Conservation (phyloP, 2,888 invertebrate genomes). For the Kuschelorhynchus macadamiae region DNA sequence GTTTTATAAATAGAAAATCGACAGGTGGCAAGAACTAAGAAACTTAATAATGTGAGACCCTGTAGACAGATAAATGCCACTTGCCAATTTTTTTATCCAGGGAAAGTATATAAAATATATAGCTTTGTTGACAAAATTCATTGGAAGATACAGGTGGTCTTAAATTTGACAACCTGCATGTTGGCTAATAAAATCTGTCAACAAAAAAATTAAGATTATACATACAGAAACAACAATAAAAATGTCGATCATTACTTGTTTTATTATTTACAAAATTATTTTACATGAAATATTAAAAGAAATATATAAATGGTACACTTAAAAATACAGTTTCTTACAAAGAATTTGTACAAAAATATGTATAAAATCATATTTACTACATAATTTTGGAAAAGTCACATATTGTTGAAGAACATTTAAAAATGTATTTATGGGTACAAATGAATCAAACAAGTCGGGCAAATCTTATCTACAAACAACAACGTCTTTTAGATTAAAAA, state of each 20-base stretch:
- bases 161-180: too few relatives aligned
- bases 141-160: slow-evolving; percentile 2
- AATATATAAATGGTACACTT: slow-evolving; percentile 36
- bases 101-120: background rate
- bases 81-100: slow-evolving; percentile 57
- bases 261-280: slow-evolving; percentile 55
- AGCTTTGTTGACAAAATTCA: slow-evolving; percentile 21
- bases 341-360: slow-evolving; percentile 15
- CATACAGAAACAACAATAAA: slow-evolving; percentile 28
- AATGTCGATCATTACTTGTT: slow-evolving; percentile 3
- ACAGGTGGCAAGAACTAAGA: slow-evolving; percentile 66
- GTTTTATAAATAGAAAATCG: slow-evolving; percentile 53
- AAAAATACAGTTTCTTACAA: background rate
- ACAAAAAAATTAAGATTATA: slow-evolving; percentile 15
- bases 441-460: too few relatives aligned
- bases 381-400: background rate
- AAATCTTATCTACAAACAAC: too few relatives aligned
- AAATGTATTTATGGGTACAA: too few relatives aligned
- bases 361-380: slow-evolving; percentile 14
- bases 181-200: slow-evolving; percentile 6
- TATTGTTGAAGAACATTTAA: background rate
- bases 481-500: too few relatives aligned
- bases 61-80: slow-evolving; percentile 68
- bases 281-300: slow-evolving; percentile 51
- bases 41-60: slow-evolving; percentile 69